Base-by-base conservation (phyloP, 2,113 vertebrate species). In the Hippopotamus amphibius region DNA sequence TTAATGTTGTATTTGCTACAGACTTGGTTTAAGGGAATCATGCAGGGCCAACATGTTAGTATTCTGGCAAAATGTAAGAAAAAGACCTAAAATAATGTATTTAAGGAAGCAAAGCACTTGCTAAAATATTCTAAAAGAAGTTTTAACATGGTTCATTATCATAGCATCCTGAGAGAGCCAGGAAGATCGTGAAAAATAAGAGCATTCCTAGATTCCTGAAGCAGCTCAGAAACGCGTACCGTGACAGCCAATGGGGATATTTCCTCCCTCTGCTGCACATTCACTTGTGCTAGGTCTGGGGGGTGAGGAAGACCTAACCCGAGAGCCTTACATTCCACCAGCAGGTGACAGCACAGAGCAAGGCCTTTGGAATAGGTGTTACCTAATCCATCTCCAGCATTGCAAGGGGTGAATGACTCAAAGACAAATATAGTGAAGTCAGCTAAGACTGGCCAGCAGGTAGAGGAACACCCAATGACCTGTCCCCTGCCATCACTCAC, bases 111-210 rank as follows among this genome's bases (percentile, higher is more conserved):
- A 46, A 80, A 46, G 33, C 12, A 13, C 28, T 33, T 33, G 16
- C 15, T 46, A 33, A 3, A 46, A 81, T 16, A 61, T 37, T 46
- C 68, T 66, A 28, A 68, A 66, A 86, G 68, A 43, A 79, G 24
- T 12, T 9, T 0, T 12, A 43, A n/a, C 22, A 12, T 11, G 5
- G 41, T 50, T 72, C 19, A 46, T 26, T 48, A 30, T n/a, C 5
- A 2, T 1, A 15, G 5, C 24, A 22, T 43, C 33, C 48, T 72
- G 74, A 55, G 0, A 13, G 17, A 17, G 7, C 10, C 22, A 19
- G 33, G 6, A 85, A 68, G 37, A 48, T 4, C 41, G 37, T 3
- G 10, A 61, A 55, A 65, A 65, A 48, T 30, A 48, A 37, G 3
- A 37, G 11, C 50, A 66, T 30, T 69, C 43, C 15, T n/a, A 9